These are phyloP conservation scores for Ailuropoda melanoleuca DNA, from an alignment of 2,113 vertebrate species.

Conservation along the genomic window DNA sequence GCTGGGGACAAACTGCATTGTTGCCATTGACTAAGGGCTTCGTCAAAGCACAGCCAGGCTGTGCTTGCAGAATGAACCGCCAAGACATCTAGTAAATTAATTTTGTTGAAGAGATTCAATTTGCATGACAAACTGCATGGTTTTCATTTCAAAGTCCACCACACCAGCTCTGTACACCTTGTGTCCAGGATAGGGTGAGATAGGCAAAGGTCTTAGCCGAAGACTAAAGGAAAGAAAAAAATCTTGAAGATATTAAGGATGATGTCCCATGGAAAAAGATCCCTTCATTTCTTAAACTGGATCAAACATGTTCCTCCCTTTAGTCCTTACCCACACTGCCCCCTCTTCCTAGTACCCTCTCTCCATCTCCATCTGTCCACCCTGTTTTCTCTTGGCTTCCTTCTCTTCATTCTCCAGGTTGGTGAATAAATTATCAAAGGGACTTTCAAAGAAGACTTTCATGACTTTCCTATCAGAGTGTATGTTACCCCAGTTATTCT, in stretches of 20 bases:
- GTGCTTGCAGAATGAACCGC: constrained; percentile 21
- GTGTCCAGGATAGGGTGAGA: neutral
- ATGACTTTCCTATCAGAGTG: neutral
- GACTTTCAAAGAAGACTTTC: neutral
- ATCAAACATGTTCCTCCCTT: neutral
- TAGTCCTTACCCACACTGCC: neutral
- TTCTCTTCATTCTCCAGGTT: constrained; percentile 7
- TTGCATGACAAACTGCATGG: constrained; percentile 32
- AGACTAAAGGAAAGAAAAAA: neutral
- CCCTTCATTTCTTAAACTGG: neutral
- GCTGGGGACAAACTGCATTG: neutral
- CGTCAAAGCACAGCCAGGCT: neutral
- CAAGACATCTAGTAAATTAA: constrained; percentile 39
- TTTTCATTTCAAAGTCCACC: constrained; percentile 26
- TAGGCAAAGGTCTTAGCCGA: neutral
- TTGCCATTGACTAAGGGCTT: constrained; percentile 44
- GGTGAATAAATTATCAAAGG: neutral
- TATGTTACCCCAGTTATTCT: neutral
- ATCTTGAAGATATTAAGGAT: neutral
- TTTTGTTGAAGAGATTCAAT: constrained; percentile 46
- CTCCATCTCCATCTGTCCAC: neutral
- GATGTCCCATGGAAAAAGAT: neutral
- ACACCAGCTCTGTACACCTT: neutral
- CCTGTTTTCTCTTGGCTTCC: neutral
- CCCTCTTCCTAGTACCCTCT: neutral